phyloP scores from a whole-genome alignment of 2,888 invertebrate species.

The Thereva unica region DNA sequence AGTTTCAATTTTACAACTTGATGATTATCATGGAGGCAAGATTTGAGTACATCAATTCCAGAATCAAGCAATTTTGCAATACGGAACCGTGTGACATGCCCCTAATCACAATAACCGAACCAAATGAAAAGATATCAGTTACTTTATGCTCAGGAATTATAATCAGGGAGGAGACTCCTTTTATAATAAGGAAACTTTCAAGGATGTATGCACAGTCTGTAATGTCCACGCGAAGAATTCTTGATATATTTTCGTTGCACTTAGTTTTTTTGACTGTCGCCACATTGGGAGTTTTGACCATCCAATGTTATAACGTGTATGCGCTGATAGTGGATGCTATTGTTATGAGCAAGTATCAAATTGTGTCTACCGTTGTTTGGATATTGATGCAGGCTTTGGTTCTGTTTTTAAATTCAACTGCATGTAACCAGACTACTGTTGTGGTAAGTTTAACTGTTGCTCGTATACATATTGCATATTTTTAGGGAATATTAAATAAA shows the following conservation, averaged over 20 bases:
- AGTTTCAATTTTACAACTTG: constrained; percentile 49
- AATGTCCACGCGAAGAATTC: constrained; percentile 45
- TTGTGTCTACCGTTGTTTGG: constrained; percentile 46
- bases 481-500: too few species aligned
- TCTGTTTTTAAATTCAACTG: constrained; percentile 47
- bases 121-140: too few species aligned
- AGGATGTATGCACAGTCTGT: constrained; percentile 45
- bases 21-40: constrained; percentile 47
- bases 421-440: constrained; percentile 45
- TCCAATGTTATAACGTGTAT: constrained; percentile 49
- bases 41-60: constrained; percentile 44
- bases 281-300: constrained; percentile 48
- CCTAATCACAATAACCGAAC: too few species aligned
- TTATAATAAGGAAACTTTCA: constrained; percentile 40
- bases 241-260: constrained; percentile 47
- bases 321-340: constrained; percentile 45
- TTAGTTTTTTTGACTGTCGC: constrained; percentile 46
- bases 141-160: too few species aligned
- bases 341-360: constrained; percentile 44
- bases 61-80: too few species aligned
- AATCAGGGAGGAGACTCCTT: too few species aligned
- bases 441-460: constrained; percentile 42
- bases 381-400: constrained; percentile 47
- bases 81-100: too few species aligned
- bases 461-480: too few species aligned